Evolutionary conservation across 2,797 vertebrate genomes (phyloP).

Genomic region (Halcyon smyrnensis): DNA sequence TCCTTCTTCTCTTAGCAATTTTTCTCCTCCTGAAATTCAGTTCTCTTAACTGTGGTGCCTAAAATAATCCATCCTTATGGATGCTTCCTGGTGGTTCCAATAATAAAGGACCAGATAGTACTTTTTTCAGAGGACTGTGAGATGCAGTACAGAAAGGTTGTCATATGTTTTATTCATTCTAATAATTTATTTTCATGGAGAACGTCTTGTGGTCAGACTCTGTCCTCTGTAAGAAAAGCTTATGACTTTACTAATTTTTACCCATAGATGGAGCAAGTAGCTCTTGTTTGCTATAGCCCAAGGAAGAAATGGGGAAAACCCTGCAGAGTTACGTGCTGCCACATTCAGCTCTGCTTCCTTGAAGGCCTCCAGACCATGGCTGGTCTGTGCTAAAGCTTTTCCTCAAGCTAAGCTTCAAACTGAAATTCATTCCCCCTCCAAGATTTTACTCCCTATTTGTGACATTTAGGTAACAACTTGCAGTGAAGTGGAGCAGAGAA

Average conservation of each 20-base stretch:
- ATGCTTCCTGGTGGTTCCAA: not conserved
- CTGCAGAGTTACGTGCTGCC: not conserved
- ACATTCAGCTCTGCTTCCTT: not conserved
- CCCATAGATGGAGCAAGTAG: slow-evolving; percentile 69
- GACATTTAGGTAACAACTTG: not conserved
- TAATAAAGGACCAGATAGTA: not conserved
- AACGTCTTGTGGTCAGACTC: not conserved
- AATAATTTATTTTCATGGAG: not conserved
- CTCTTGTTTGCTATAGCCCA: not conserved
- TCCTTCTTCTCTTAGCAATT: not conserved
- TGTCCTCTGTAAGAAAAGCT: not conserved
- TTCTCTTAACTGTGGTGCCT: not conserved
- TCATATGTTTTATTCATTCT: not conserved
- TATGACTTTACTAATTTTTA: not conserved
- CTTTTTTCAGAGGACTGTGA: not conserved
- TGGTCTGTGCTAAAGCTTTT: not conserved
- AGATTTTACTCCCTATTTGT: not conserved
- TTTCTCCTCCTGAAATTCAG: not conserved
- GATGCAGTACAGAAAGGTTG: not conserved
- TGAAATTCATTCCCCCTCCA: not conserved
- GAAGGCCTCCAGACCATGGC: not conserved
- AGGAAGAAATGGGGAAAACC: not conserved
- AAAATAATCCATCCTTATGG: not conserved
- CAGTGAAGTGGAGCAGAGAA: not conserved
- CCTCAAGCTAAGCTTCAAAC: not conserved